Conservation (phyloP, 2,797 vertebrate species). For the Liparis tanakae region DNA sequence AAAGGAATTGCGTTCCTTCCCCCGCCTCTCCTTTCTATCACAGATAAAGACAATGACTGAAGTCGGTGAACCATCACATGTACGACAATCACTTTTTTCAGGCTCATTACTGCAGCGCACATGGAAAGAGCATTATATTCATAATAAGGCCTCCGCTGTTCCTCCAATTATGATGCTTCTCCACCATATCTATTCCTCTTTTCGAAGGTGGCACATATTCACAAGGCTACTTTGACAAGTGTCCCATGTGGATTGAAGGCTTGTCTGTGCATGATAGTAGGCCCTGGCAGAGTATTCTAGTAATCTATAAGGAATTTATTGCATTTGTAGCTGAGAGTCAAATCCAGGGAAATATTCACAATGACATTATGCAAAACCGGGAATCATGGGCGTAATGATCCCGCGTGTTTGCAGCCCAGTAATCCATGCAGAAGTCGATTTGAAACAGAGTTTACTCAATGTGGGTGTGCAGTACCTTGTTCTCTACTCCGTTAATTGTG, state of each 20-base stretch:
- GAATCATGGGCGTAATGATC: constrained; percentile 73
- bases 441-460: constrained; percentile 44
- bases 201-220: constrained; percentile 65
- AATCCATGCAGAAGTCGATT: constrained; percentile 50
- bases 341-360: constrained; percentile 59
- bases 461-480: constrained; percentile 4
- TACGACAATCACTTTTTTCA: constrained; percentile 73
- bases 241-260: constrained; percentile 34
- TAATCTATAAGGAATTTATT: constrained; percentile 62
- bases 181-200: constrained; percentile 40
- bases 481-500: constrained; percentile 19
- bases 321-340: constrained; percentile 56
- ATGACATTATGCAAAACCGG: constrained; percentile 68
- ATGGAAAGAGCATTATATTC: constrained; percentile 45
- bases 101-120: constrained; percentile 68
- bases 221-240: constrained; percentile 49
- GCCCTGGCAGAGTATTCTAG: constrained; percentile 38
- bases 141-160: constrained; percentile 51
- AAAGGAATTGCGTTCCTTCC: constrained; percentile 66
- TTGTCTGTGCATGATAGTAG: constrained; percentile 39
- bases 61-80: constrained; percentile 74
- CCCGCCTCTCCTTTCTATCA: constrained; percentile 54
- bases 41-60: constrained; percentile 77
- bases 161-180: constrained; percentile 63
- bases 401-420: constrained; percentile 43